These are phyloP conservation scores for Lysiphlebus fabarum DNA, from an alignment of 1,140 invertebrate species.

Conservation along the genomic window DNA sequence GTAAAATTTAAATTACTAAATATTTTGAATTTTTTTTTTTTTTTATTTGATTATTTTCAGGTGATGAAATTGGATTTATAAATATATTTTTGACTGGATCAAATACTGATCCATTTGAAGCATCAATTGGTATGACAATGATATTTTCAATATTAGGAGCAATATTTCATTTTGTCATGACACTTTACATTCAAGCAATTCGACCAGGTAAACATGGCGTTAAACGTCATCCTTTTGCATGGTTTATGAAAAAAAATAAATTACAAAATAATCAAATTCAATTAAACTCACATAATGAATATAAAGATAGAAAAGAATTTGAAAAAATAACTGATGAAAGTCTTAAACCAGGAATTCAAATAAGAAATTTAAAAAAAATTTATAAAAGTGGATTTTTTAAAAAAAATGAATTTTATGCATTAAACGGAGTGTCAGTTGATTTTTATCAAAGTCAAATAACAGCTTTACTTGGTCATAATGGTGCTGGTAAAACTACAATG, in stretches of 20 bases:
- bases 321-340: conserved; percentile 33
- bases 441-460: conserved; percentile 67
- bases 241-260: conserved; percentile 49
- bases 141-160: conserved; percentile 34
- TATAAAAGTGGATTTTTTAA: conserved; percentile 38
- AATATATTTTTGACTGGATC: conserved; percentile 32
- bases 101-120: conserved; percentile 12
- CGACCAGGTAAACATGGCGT: conserved; percentile 59
- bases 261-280: conserved; percentile 33
- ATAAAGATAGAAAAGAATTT: conserved; percentile 36
- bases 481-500: conserved; percentile 79
- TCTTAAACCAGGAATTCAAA: conserved; percentile 44
- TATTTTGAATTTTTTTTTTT: too few species aligned
- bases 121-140: conserved; percentile 33
- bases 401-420: conserved; percentile 38
- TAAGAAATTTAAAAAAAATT: conserved; percentile 46
- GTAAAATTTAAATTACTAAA: too few species aligned
- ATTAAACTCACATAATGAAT: conserved; percentile 30
- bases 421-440: conserved; percentile 58
- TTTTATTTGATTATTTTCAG: too few species aligned
- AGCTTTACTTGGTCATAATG: conserved; percentile 77
- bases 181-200: conserved; percentile 55
- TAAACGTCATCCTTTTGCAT: conserved; percentile 56
- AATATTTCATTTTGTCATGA: conserved; percentile 32
- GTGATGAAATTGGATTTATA: conserved; percentile 30